Evolutionary conservation across 2,113 vertebrate genomes (phyloP).

Genomic region (Myrmecobius fasciatus): DNA sequence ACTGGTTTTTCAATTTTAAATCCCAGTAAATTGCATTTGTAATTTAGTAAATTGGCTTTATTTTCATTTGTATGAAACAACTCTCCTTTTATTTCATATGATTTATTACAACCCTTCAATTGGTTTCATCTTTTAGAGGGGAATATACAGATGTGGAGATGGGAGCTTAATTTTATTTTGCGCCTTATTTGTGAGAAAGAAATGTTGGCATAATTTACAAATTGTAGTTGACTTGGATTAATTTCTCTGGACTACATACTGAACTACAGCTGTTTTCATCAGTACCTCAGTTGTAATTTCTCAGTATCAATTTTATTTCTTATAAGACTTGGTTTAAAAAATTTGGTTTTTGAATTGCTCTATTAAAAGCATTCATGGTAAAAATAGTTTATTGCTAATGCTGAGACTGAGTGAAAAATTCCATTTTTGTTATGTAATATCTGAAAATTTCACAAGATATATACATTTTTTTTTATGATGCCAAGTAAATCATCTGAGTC

Average conservation of each 20-base stretch:
- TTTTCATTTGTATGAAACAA: constrained; percentile 23
- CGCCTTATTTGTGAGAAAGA: constrained; percentile 20
- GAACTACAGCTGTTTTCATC: neutral
- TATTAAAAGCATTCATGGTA: neutral
- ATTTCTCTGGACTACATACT: neutral
- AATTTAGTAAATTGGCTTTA: constrained; percentile 47
- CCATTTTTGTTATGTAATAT: neutral
- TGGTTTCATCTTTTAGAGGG: constrained; percentile 46
- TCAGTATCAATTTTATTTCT: neutral
- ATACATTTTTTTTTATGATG: neutral
- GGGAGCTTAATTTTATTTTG: neutral
- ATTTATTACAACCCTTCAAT: constrained; percentile 37
- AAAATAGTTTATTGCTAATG: neutral
- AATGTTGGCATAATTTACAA: neutral
- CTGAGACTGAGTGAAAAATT: neutral
- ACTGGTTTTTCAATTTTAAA: constrained; percentile 46
- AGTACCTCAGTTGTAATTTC: neutral
- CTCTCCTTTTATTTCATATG: constrained; percentile 55
- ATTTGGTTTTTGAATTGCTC: neutral
- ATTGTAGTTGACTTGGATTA: neutral
- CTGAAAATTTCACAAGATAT: neutral
- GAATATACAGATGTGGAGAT: neutral
- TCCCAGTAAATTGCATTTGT: constrained; percentile 56
- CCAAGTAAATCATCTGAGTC: neutral
- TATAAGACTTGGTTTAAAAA: neutral